Base-by-base conservation (phyloP, 2,888 invertebrate species). In the Serripes groenlandicus region DNA sequence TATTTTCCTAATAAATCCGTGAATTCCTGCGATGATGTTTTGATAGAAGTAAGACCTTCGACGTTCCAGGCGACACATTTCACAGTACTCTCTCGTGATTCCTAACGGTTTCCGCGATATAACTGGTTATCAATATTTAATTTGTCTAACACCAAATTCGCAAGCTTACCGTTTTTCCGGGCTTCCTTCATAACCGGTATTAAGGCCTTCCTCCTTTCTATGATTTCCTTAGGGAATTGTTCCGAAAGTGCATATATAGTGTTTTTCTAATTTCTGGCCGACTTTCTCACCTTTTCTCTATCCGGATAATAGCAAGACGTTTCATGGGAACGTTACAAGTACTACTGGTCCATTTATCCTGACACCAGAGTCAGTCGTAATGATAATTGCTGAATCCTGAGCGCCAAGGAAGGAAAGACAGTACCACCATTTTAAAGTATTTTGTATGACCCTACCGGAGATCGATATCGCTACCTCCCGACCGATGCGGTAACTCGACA, bases 191-290 rank as follows among this genome's bases (percentile, higher is more conserved):
- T 68, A 21, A 78, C 42, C 11, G 84, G 84, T 37, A 70, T 70
- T 3, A 84, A 32, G 42, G 28, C 49, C 32, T 66, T 42, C 0
- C 83, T 66, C 4, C 49, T 72, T 4, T 78, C 74, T 30, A 78
- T 71, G 18, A 82, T 77, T 37, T 82, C 78, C 21, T n/a, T 54
- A 0, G 78, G 79, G 58, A 52, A 82, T 66, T 86, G 81, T 69
- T 81, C 66, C n/a, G 56, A 34, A 21, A 82, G 73, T 5, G 77
- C 72, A 30, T 30, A 74, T 5, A 32, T 26, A 1, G 74, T 71
- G 21, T 75, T 75, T 21, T 58, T 72, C 23, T 83, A 72, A n/a
- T 74, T 78, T n/a, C 64, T 66, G 3, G 83, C 73, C 26, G 71
- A 74, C 23, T 68, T 73, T 21, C 69, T 30, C 0, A 83, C 81